These are phyloP conservation scores for Sitobion miscanthi DNA, from an alignment of 1,140 invertebrate genomes.

Conservation along the genomic window DNA sequence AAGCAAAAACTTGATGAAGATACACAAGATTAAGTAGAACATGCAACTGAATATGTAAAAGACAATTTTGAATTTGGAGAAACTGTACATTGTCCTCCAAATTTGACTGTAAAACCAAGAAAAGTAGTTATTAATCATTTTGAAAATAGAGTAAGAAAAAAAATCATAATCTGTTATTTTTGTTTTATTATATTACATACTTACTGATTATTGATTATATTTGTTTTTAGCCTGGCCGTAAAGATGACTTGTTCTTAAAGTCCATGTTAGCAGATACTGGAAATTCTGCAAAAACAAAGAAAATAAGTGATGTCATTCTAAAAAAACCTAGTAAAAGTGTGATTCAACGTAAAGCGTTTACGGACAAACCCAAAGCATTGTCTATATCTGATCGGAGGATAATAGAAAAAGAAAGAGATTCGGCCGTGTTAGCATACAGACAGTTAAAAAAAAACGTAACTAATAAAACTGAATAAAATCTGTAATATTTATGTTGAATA, in stretches of 20 bases:
- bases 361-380: conserved; percentile 13
- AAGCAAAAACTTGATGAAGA: conserved; percentile 57
- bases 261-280: conserved; percentile 58
- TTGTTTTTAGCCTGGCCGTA: conserved; percentile 66
- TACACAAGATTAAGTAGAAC: conserved; percentile 56
- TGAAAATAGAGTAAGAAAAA: conserved; percentile 63
- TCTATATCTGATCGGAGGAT: conserved; percentile 44
- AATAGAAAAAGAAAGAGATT: conserved; percentile 53
- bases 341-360: conserved; percentile 34
- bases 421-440: conserved; percentile 40
- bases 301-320: conserved; percentile 32
- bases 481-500: background rate
- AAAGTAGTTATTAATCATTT: conserved; percentile 61
- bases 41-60: conserved; percentile 63
- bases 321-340: conserved; percentile 48
- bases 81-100: conserved; percentile 71
- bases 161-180: background rate
- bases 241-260: conserved; percentile 66
- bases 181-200: background rate
- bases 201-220: conserved; percentile 41
- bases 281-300: conserved; percentile 28
- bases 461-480: conserved; percentile 30
- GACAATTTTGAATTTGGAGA: conserved; percentile 74
- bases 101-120: conserved; percentile 65
- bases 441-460: conserved; percentile 36